phyloP scores from a whole-genome alignment of 2,113 vertebrate species.

The Ia io region DNA sequence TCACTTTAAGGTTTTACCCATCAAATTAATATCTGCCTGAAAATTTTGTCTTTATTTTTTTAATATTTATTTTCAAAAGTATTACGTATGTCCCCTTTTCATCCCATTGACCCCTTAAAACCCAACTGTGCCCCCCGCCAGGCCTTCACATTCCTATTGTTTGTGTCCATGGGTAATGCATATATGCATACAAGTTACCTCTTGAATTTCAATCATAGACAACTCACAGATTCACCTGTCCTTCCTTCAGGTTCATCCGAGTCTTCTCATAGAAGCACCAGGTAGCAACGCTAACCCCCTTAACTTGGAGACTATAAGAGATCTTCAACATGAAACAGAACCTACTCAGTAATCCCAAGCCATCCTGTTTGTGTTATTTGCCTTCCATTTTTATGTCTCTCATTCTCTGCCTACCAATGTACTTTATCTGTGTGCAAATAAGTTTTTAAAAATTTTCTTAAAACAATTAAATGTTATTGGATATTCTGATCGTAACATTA shows the following conservation, averaged over 20 bases:
- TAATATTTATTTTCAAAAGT: no score
- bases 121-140: no score
- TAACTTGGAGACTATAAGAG: background rate
- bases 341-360: background rate
- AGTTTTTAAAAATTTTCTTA: background rate
- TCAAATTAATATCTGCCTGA: background rate
- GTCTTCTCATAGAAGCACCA: background rate
- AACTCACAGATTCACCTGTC: background rate
- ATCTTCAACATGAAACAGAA: background rate
- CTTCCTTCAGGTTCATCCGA: background rate
- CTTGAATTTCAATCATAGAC: background rate
- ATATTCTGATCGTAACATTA: background rate
- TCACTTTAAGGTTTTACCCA: background rate
- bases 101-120: no score
- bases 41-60: background rate
- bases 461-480: background rate
- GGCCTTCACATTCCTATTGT: no score
- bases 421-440: background rate
- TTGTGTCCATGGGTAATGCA: no score
- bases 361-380: background rate
- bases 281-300: background rate
- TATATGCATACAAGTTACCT: background rate
- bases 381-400: background rate
- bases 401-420: background rate
- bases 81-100: no score